Base-by-base conservation (phyloP, 1,140 invertebrate species). In the Drosophila azteca region DNA sequence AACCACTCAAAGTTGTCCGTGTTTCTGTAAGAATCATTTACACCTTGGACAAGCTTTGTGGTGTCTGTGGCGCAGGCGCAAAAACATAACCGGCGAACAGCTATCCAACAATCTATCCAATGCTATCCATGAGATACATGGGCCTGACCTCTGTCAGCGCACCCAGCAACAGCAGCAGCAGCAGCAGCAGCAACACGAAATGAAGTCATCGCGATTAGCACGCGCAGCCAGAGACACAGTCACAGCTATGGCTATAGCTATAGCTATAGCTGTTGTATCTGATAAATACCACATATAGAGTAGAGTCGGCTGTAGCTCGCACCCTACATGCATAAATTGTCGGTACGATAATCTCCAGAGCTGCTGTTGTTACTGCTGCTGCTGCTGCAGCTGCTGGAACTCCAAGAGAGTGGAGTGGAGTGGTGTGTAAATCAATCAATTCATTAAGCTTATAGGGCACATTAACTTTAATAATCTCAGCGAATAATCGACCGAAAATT, bases 171-270 rank as follows among this genome's bases (percentile, higher is more conserved):
- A 62, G 43, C 43, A 29, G 31, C 53, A 53, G 17, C 41, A 67
- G 58, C 77, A 61, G 45, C 78, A 54, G 52, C 67, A 58, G 61
- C 29, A 64, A 74, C 79, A 82, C 46, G 74, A 74, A 81, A 78
- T 79, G 79, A 82, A 82, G 79, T 82, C 79, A 82, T 82, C 79
- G 79, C 74, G 75, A 82, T 82, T 75, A 83, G 69, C 75, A 70
- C 69, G 74, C 64, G 64, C 75, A 75, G 70, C 60, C n/a, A 55
- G 6, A 44, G 11, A 20, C 7, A 20, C 13, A 20, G 7, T 35
- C 43, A 8, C 66, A 11, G 20, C 49, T 24, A 57, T 51, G 54
- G 44, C 9, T 31, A 31, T 31, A 6, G 24, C 24, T 29, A 2
- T 29, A 55, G 64, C 51, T 53, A 5, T 39, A n/a, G 57, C 49